phyloP scores from a whole-genome alignment of 2,797 vertebrate species.

The Passerculus sandwichensis region DNA sequence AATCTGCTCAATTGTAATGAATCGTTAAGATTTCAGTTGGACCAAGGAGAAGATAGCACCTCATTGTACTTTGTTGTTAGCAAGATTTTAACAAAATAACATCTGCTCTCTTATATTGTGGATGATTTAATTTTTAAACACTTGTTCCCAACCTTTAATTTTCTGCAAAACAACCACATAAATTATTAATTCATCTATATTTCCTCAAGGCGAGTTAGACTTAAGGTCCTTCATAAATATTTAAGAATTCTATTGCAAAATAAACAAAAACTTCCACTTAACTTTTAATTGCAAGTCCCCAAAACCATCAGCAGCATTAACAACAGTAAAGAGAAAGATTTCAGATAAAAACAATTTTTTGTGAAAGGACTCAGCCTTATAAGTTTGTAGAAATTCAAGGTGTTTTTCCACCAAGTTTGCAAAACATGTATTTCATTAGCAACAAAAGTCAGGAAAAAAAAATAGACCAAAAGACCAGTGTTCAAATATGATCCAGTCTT shows the following conservation, averaged over 20 bases:
- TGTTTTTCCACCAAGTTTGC: background rate
- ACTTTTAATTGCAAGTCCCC: slow-evolving; percentile 80
- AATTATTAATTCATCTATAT: slow-evolving; percentile 82
- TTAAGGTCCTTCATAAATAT: slow-evolving; percentile 82
- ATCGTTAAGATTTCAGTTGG: slow-evolving; percentile 69
- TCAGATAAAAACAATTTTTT: background rate
- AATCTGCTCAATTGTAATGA: slow-evolving; percentile 65
- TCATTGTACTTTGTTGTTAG: slow-evolving; percentile 67
- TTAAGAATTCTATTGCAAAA: slow-evolving; percentile 78
- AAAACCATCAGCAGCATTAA: slow-evolving; percentile 28
- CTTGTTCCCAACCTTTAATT: slow-evolving; percentile 81
- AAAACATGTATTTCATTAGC: background rate
- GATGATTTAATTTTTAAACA: slow-evolving; percentile 85
- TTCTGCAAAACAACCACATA: slow-evolving; percentile 81
- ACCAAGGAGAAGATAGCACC: slow-evolving; percentile 55
- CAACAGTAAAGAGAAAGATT: background rate
- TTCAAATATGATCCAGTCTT: background rate
- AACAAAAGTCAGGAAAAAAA: background rate
- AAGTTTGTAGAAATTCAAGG: background rate
- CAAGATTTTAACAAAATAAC: slow-evolving; percentile 78
- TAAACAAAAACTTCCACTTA: slow-evolving; percentile 82
- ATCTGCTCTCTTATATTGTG: slow-evolving; percentile 74
- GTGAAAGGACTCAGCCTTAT: background rate
- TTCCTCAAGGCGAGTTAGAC: slow-evolving; percentile 79
- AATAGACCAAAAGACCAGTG: background rate